Evolutionary conservation across 2,113 vertebrate species (phyloP).

Genomic region (Sebastes fasciatus): DNA sequence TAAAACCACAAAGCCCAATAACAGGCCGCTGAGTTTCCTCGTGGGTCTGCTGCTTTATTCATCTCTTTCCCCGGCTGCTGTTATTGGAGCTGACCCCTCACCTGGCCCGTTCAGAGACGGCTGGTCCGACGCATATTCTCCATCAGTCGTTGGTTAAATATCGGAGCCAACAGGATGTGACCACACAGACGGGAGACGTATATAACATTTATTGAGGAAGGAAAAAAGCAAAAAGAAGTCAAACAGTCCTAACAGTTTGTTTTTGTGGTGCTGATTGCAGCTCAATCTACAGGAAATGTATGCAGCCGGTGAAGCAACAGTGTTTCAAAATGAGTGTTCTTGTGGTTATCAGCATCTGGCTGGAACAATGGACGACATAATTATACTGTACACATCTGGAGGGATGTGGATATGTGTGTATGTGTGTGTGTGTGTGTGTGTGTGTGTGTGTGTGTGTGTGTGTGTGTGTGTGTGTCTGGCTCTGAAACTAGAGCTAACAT

Average conservation of each 20-base stretch:
- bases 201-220: conserved; percentile 33
- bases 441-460: conserved; percentile 25
- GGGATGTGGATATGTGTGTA: conserved; percentile 12
- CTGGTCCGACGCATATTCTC: conserved; percentile 2
- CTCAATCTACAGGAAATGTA: conserved; percentile 52
- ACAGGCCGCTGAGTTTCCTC: conserved; percentile 42
- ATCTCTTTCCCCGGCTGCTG: conserved; percentile 43
- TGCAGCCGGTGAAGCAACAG: not conserved
- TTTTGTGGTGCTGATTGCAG: conserved; percentile 38
- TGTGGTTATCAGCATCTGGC: conserved; percentile 55
- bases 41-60: conserved; percentile 53
- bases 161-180: conserved; percentile 50
- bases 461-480: conserved; percentile 17
- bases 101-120: conserved; percentile 16
- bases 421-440: conserved; percentile 11
- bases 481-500: not conserved
- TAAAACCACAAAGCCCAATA: conserved; percentile 61
- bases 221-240: conserved; percentile 24
- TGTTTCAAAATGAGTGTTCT: conserved; percentile 23
- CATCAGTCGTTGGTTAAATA: conserved; percentile 17
- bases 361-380: conserved; percentile 55
- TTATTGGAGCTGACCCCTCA: conserved; percentile 60
- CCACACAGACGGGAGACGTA: conserved; percentile 39
- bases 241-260: conserved; percentile 28
- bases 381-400: conserved; percentile 27